Conservation (phyloP, 2,797 vertebrate species). For the Hybognathus amarus region DNA sequence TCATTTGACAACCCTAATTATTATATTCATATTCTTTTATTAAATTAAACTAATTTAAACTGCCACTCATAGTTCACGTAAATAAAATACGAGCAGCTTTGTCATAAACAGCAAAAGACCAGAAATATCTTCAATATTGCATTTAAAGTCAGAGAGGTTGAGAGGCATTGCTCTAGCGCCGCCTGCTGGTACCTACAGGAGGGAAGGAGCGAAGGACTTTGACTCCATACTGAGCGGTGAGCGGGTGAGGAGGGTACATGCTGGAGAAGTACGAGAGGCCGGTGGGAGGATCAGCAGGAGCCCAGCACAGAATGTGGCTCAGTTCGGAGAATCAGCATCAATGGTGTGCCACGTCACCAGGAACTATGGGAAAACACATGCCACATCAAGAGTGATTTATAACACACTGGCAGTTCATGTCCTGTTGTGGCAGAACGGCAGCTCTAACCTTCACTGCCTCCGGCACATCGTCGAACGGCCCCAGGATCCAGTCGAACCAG, state of each 20-base stretch:
- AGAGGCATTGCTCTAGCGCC: neutral
- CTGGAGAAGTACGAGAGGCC: slow-evolving; percentile 97
- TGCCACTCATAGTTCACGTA: neutral
- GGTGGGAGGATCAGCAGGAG: slow-evolving; percentile 92
- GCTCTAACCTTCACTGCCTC: slow-evolving; percentile 92
- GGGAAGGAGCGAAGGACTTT: slow-evolving; percentile 96
- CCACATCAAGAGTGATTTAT: neutral
- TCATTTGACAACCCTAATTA: too few species aligned
- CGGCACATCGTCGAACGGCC: slow-evolving; percentile 91
- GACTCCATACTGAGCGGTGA: slow-evolving; percentile 95
- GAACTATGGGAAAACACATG: slow-evolving; percentile 76
- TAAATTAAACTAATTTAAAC: neutral
- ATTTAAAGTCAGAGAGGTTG: neutral
- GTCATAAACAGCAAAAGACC: neutral
- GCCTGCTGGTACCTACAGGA: slow-evolving; percentile 77
- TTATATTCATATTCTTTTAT: too few species aligned
- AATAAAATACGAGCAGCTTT: neutral
- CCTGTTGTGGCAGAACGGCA: neutral
- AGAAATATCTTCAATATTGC: neutral
- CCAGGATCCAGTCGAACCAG: slow-evolving; percentile 94
- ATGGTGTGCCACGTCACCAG: slow-evolving; percentile 98
- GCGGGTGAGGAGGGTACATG: slow-evolving; percentile 96
- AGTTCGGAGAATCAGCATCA: slow-evolving; percentile 96
- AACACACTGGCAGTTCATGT: neutral
- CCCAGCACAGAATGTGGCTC: slow-evolving; percentile 96